Percentiles rank a stretch among this genome's conserved stretches.
phyloP scores from a whole-genome alignment of 1,140 invertebrate species.

The Scaptomyza montana region DNA sequence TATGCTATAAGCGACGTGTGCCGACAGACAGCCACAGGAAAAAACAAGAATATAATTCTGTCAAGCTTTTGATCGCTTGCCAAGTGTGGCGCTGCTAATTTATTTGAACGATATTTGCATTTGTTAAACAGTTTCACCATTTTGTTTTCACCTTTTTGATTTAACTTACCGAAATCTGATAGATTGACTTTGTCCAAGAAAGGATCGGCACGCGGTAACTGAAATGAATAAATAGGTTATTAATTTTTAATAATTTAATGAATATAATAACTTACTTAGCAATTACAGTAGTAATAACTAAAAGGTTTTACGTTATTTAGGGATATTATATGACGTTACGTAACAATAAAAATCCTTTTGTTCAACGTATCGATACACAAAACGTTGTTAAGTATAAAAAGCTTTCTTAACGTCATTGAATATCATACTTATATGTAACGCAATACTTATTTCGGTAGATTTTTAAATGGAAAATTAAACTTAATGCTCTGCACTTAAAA shows the following conservation, averaged over 20 bases:
- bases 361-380: too few relatives aligned
- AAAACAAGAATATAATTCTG: conserved; percentile 6
- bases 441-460: neutral
- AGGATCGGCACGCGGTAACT: conserved; percentile 94
- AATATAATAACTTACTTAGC: too few relatives aligned
- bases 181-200: conserved; percentile 94
- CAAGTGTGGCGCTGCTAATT: conserved; percentile 61
- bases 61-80: conserved; percentile 54
- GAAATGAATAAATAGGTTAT: conserved; percentile 83
- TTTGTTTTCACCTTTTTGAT: neutral
- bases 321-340: neutral
- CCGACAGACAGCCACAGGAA: conserved; percentile 20
- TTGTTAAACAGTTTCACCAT: conserved; percentile 14
- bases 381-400: too few relatives aligned
- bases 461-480: neutral
- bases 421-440: neutral
- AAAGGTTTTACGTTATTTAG: too few relatives aligned
- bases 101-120: conserved; percentile 46
- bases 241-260: conserved; percentile 66
- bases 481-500: neutral
- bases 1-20: conserved; percentile 52
- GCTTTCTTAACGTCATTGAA: neutral
- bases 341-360: neutral
- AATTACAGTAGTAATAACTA: too few relatives aligned
- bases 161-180: conserved; percentile 91